These are phyloP conservation scores for Mesoclemmys tuberculata DNA, from an alignment of 2,113 vertebrate species.

Conservation along the genomic window DNA sequence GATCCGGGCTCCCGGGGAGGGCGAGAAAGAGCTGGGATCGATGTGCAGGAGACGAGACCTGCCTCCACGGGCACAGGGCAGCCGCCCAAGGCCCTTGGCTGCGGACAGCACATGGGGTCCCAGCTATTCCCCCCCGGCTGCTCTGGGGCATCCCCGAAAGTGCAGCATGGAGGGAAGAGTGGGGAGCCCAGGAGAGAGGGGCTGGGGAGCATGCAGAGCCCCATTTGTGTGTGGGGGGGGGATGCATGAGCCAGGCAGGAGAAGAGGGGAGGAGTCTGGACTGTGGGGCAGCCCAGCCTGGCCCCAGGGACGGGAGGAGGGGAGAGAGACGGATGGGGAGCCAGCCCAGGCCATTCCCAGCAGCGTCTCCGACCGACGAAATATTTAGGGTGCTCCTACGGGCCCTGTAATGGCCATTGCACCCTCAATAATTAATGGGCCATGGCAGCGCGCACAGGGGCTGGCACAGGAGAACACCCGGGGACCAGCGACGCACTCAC, in stretches of 20 bases:
- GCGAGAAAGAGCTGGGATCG: too few species aligned
- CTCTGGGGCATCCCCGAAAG: too few species aligned
- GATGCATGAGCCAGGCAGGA: too few species aligned
- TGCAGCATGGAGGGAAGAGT: background rate
- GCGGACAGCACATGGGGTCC: too few species aligned
- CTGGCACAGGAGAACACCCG: background rate
- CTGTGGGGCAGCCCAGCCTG: too few species aligned
- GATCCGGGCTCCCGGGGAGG: background rate
- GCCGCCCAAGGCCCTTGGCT: too few species aligned
- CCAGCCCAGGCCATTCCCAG: background rate
- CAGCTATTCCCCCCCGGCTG: too few species aligned
- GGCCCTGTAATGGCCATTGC: background rate
- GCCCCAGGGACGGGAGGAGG: too few species aligned
- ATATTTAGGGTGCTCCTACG: slow-evolving; percentile 18
- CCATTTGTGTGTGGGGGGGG: too few species aligned
- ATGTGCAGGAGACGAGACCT: accelerated
- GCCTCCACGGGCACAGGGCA: too few species aligned
- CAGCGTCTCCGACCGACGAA: background rate
- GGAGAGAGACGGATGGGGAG: background rate
- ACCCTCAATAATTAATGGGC: slow-evolving; percentile 32
- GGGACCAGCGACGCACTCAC: background rate
- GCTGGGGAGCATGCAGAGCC: too few species aligned
- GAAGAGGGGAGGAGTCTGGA: background rate
- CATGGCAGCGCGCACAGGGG: background rate
- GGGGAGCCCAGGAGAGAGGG: background rate